These are phyloP conservation scores for Pseudoatta argentina DNA, from an alignment of 1,140 invertebrate species.

Conservation along the genomic window DNA sequence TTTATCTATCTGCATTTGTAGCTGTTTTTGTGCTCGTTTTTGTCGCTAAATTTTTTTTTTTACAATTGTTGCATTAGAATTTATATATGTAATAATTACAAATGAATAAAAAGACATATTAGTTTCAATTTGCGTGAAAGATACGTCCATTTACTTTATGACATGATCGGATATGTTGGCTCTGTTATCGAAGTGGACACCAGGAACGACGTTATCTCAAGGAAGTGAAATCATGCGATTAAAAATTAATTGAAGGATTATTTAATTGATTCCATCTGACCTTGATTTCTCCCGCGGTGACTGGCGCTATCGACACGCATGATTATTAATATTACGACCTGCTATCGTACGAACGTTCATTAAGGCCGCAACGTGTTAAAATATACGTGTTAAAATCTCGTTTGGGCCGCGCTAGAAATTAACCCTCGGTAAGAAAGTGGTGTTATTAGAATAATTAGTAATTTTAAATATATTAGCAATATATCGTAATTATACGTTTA, in stretches of 20 bases:
- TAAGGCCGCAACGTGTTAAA: not conserved
- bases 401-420: slow-evolving; percentile 29
- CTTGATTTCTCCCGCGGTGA: slow-evolving; percentile 42
- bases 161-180: not conserved
- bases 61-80: not conserved
- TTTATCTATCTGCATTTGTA: not conserved
- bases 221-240: slow-evolving; percentile 46
- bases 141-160: not conserved
- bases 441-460: not conserved
- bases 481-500: not conserved
- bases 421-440: slow-evolving; percentile 6
- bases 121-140: not conserved
- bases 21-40: not conserved
- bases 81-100: not conserved
- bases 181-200: slow-evolving; percentile 13
- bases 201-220: slow-evolving; percentile 26
- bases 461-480: not conserved
- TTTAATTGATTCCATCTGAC: slow-evolving; percentile 53
- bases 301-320: slow-evolving; percentile 43
- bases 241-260: slow-evolving; percentile 62
- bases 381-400: not conserved
- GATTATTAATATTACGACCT: slow-evolving; percentile 52
- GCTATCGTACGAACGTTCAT: slow-evolving; percentile 26
- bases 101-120: not conserved
- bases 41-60: not conserved